Percentiles rank a stretch among this genome's conserved stretches.
phyloP scores from a whole-genome alignment of 2,888 invertebrate species.

The Hydropsyche betteni region DNA sequence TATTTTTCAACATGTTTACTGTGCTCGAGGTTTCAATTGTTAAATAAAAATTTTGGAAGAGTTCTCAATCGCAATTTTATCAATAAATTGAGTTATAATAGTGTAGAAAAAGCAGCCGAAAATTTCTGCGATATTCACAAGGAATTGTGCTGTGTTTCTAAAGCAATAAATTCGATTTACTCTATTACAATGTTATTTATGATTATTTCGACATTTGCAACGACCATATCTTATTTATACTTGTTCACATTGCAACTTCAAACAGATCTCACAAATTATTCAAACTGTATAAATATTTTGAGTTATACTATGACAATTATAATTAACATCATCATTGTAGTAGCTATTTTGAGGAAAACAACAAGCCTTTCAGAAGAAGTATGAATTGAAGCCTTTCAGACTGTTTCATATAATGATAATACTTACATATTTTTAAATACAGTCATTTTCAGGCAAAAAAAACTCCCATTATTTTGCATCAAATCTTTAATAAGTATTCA shows the following conservation, averaged over 20 bases:
- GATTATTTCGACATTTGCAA: background rate
- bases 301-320: background rate
- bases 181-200: background rate
- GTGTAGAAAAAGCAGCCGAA: background rate
- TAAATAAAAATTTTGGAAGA: background rate
- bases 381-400: background rate
- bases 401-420: background rate
- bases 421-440: background rate
- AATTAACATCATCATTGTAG: background rate
- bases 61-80: background rate
- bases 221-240: background rate
- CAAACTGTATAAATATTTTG: background rate
- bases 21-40: slow-evolving; percentile 2
- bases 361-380: background rate
- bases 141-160: background rate
- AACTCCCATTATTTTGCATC: background rate
- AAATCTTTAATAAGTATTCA: slow-evolving; percentile 17
- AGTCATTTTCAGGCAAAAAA: background rate
- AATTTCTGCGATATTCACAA: background rate
- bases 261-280: background rate
- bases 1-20: background rate
- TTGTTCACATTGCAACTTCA: background rate
- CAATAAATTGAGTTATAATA: background rate
- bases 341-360: background rate
- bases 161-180: background rate